Evolutionary conservation across 2,113 vertebrate species (phyloP).

Genomic region (Nycticebus coucang): DNA sequence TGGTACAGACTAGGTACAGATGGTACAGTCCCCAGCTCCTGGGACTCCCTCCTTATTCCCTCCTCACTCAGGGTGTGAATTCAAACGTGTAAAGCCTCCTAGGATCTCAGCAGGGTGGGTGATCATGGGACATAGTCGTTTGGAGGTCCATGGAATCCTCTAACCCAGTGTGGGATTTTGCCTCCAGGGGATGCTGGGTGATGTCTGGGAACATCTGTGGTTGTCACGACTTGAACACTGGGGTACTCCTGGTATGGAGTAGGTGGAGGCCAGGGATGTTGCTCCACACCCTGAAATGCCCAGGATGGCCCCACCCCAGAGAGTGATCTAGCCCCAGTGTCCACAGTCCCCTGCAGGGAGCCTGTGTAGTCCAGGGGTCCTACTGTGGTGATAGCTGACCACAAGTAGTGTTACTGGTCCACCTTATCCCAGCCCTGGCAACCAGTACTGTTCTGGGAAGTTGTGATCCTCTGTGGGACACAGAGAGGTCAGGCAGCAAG

Average conservation of each 20-base stretch:
- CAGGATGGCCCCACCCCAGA: not conserved
- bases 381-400: not conserved
- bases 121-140: too few species aligned
- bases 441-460: not conserved
- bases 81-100: too few species aligned
- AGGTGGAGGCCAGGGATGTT: not conserved
- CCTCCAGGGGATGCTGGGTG: not conserved
- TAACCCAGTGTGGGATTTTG: not conserved
- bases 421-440: not conserved
- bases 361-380: not conserved
- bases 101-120: not conserved
- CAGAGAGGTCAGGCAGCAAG: not conserved
- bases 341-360: not conserved
- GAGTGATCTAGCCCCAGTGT: not conserved
- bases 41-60: not conserved
- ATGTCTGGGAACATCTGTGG: not conserved
- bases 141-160: not conserved
- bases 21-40: not conserved
- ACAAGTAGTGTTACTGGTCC: not conserved
- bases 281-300: not conserved
- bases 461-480: too few species aligned
- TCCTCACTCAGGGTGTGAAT: too few species aligned
- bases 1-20: not conserved
- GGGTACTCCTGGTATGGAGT: too few species aligned
- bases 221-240: not conserved